Evolutionary conservation across 1,140 invertebrate genomes (phyloP), one percentile per base, ranked within the genome.

Genomic region (Caenorhabditis briggsae): DNA sequence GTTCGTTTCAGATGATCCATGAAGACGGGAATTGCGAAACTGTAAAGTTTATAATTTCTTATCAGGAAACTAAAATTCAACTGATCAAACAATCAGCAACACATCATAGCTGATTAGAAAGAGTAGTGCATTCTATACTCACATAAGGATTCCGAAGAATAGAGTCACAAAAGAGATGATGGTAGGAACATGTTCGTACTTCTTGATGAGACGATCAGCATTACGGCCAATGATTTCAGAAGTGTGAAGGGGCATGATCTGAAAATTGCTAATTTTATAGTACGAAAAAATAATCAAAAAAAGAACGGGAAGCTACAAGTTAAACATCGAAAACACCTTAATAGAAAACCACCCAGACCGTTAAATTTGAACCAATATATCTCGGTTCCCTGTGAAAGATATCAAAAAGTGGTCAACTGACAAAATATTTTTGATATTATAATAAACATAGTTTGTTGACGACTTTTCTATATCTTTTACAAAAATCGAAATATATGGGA

Each of bases 211-310:
- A 48, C 65, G 65, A 46, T 74, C 65, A 18, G 65, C 43, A 12
- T 74, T 74, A 16, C 43, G 65, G 41, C 65, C 65, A 25, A 74
- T 74, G 65, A 74, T 74, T n/a, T 74, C 65, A 18, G 43, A 23
- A 14, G 20, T 46, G 65, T 48, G 20, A 11, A n/a, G 20, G 1
- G 65, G 65, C 65, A 74, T 74, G 2, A 16, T 74, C 33, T 74
- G 65, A 74, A 25, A 48, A 70, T 64, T 2, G 12, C n/a, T 6
- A 18, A 41, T 64, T 9, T 20, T 20, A 33, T 64, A 41, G 2
- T 0, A 65, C 41, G 33, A 9, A 33, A 18, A 59, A 59, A 59
- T 7, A n/a, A 65, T 25, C 6, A 12, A 18, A 16, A 20, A 33
- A 41, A 65, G 6, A 12, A 33, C 5, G 23, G 11, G 11, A 16